These are phyloP conservation scores for Tillus elongatus DNA, from an alignment of 2,888 invertebrate genomes.

Conservation along the genomic window DNA sequence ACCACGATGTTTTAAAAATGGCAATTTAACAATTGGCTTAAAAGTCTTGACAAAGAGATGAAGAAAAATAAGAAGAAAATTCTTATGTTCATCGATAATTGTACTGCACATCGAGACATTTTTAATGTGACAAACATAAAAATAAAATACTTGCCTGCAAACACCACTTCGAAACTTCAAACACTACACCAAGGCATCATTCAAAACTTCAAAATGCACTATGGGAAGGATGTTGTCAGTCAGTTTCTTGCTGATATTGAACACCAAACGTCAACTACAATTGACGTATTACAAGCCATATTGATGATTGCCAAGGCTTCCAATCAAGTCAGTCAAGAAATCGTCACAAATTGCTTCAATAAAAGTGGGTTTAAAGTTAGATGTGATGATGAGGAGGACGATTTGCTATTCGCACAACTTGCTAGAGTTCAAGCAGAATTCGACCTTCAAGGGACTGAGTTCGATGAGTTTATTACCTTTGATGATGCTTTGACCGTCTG, in stretches of 20 bases:
- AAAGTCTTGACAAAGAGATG: too few relatives aligned
- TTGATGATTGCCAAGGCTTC: conserved; percentile 22
- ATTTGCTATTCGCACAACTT: conserved; percentile 19
- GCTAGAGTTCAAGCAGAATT: conserved; percentile 14
- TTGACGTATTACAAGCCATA: too few relatives aligned
- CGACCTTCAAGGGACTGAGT: conserved; percentile 11
- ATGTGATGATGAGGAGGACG: too few relatives aligned
- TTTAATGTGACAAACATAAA: conserved; percentile 20
- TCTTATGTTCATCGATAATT: conserved; percentile 23
- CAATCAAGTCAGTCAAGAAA: conserved; percentile 21
- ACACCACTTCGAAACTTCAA: too few relatives aligned
- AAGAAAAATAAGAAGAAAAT: conserved; percentile 20
- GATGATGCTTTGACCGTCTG: conserved; percentile 14
- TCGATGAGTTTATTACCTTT: conserved; percentile 13
- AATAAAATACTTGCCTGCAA: conserved; percentile 17
- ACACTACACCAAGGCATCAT: conserved; percentile 19
- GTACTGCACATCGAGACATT: too few relatives aligned
- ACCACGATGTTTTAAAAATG: conserved; percentile 11
- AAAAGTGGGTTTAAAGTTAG: too few relatives aligned
- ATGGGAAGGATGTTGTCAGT: conserved; percentile 23
- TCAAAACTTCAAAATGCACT: conserved; percentile 23
- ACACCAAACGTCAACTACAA: too few relatives aligned
- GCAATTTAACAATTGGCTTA: conserved; percentile 5
- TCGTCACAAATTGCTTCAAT: too few relatives aligned
- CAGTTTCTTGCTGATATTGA: too few relatives aligned